A percentile compares a stretch with the other conserved stretches of the same genome.
Conservation (phyloP, 2,888 invertebrate species). For the Sceliomorpha sp. region DNA sequence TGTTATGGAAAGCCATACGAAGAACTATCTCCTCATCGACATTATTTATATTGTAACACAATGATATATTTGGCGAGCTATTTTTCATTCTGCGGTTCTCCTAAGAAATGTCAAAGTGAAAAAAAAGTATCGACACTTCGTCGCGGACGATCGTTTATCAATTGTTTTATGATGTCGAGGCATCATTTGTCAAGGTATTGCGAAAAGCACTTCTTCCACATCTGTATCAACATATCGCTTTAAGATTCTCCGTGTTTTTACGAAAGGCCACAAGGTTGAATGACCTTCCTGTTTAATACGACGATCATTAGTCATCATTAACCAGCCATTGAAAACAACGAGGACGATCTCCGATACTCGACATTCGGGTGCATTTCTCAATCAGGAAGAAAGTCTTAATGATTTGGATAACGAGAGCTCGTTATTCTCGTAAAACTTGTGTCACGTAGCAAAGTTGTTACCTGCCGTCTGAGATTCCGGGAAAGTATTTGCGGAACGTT, state of each 20-base stretch:
- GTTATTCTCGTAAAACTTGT: slow-evolving; percentile 21
- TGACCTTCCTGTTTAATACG: slow-evolving; percentile 51
- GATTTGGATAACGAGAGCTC: slow-evolving; percentile 31
- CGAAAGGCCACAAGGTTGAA: slow-evolving; percentile 20
- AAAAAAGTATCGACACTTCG: slow-evolving; percentile 47
- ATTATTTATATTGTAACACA: slow-evolving; percentile 45
- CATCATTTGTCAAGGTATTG: slow-evolving; percentile 65
- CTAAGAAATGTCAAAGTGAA: slow-evolving; percentile 40
- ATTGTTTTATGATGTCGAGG: slow-evolving; percentile 70
- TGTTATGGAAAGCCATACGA: neutral
- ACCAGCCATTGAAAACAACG: slow-evolving; percentile 34
- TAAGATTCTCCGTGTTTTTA: slow-evolving; percentile 2
- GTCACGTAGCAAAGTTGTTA: slow-evolving; percentile 12
- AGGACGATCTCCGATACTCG: slow-evolving; percentile 4
- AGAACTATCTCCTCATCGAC: slow-evolving; percentile 33
- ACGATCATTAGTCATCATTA: slow-evolving; percentile 57
- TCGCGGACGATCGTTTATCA: slow-evolving; percentile 65
- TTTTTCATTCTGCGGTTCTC: slow-evolving; percentile 43
- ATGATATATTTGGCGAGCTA: slow-evolving; percentile 32
- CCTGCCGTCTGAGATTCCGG: neutral
- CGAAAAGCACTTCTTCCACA: slow-evolving; percentile 28
- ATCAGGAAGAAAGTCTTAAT: slow-evolving; percentile 27
- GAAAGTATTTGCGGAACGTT: slow-evolving; percentile 1
- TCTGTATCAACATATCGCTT: slow-evolving; percentile 31
- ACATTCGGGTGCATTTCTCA: slow-evolving; percentile 8